Evolutionary conservation across 2,797 vertebrate species (phyloP).

Genomic region (Linurgus olivaceus): DNA sequence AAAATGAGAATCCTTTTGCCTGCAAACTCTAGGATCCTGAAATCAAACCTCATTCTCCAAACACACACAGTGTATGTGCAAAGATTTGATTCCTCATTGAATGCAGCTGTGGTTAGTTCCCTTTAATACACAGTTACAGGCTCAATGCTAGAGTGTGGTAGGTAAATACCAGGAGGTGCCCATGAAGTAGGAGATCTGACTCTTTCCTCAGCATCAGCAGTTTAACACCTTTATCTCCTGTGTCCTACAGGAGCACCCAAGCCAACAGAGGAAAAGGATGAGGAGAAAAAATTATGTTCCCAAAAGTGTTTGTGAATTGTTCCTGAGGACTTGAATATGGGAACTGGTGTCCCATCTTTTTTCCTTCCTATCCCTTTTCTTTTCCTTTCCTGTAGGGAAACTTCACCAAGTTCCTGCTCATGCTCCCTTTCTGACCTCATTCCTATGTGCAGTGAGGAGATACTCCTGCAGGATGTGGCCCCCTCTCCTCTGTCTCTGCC

Average conservation of each 20-base stretch:
- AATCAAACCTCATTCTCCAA: not conserved
- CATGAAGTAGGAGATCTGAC: not conserved
- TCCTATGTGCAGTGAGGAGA: not conserved
- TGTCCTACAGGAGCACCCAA: not conserved
- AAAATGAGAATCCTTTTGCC: not conserved
- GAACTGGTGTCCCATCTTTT: not conserved
- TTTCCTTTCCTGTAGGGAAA: not conserved
- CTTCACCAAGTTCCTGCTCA: not conserved
- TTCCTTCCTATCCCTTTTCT: not conserved
- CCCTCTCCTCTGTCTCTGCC: not conserved
- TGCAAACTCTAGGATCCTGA: not conserved
- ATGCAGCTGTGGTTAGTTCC: not conserved
- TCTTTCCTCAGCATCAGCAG: not conserved
- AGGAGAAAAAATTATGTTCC: not conserved
- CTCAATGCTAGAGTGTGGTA: not conserved
- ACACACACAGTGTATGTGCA: accelerated
- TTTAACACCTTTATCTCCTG: not conserved
- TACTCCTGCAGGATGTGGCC: accelerated
- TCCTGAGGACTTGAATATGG: not conserved
- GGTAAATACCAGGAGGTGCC: not conserved
- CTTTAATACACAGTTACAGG: not conserved
- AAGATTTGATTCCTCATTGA: not conserved
- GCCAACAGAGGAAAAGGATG: not conserved
- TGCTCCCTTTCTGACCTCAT: not conserved
- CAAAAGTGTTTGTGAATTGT: not conserved